phyloP scores from a whole-genome alignment of 2,113 vertebrate species.

The Charina bottae region DNA sequence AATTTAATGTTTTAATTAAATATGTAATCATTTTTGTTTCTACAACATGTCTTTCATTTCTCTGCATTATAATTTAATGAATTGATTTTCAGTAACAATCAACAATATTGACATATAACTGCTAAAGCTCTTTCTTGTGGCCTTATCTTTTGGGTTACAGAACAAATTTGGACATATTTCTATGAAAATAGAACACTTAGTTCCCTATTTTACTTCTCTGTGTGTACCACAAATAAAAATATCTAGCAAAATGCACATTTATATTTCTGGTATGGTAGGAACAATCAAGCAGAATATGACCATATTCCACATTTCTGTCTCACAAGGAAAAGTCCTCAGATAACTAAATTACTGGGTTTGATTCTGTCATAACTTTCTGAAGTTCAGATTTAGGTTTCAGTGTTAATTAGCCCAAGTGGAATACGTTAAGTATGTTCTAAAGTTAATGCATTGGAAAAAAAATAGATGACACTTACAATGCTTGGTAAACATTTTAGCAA shows the following conservation, averaged over 20 bases:
- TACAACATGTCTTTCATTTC: constrained; percentile 65
- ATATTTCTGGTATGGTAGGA: neutral
- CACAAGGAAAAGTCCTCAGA: neutral
- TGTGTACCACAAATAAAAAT: neutral
- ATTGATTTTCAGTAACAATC: constrained; percentile 64
- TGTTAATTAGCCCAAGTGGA: neutral
- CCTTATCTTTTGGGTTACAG: constrained; percentile 43
- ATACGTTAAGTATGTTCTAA: neutral
- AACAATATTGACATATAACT: constrained; percentile 55
- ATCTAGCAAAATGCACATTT: neutral
- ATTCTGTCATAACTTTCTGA: constrained; percentile 26
- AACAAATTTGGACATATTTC: constrained; percentile 28
- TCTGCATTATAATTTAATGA: constrained; percentile 65
- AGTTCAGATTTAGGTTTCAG: neutral
- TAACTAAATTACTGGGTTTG: neutral
- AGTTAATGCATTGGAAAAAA: neutral
- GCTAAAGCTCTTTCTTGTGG: constrained; percentile 48
- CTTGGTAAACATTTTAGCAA: constrained; percentile 12
- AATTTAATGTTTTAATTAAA: constrained; percentile 77
- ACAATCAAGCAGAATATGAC: neutral
- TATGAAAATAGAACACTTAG: neutral
- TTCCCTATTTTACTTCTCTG: neutral
- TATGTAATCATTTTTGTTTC: constrained; percentile 63
- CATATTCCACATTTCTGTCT: neutral
- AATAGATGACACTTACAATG: constrained; percentile 29